Evolutionary conservation across 2,113 vertebrate species (phyloP).

Genomic region (Corythaixoides concolor): DNA sequence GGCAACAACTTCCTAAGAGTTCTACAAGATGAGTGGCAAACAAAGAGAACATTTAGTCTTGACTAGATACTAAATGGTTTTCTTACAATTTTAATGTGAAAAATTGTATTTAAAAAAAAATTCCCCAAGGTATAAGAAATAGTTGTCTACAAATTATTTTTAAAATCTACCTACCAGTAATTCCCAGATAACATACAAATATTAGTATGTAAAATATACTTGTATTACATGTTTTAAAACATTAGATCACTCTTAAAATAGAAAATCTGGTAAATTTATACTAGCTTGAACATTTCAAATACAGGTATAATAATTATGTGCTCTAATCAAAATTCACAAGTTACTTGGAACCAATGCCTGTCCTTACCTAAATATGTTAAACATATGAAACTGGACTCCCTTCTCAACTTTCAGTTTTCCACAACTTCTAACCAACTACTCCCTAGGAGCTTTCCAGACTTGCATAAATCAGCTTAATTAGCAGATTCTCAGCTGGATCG

Average conservation of each 20-base stretch:
- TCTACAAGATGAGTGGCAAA: not conserved
- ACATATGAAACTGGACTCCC: not conserved
- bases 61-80: not conserved
- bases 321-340: not conserved
- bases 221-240: not conserved
- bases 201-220: not conserved
- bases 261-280: not conserved
- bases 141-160: not conserved
- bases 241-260: not conserved
- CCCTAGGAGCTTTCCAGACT: not conserved
- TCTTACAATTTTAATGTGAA: not conserved
- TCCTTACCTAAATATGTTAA: not conserved
- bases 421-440: not conserved
- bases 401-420: not conserved
- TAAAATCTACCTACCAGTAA: not conserved
- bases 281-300: not conserved
- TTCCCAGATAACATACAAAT: not conserved
- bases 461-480: conserved; percentile 30
- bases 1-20: not conserved
- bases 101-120: not conserved
- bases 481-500: not conserved
- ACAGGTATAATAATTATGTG: not conserved
- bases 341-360: not conserved
- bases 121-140: not conserved
- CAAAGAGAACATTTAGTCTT: not conserved